Evolutionary conservation across 1,140 invertebrate genomes (phyloP), one percentile per base, ranked within the genome.

Genomic region (Drosophila yakuba): DNA sequence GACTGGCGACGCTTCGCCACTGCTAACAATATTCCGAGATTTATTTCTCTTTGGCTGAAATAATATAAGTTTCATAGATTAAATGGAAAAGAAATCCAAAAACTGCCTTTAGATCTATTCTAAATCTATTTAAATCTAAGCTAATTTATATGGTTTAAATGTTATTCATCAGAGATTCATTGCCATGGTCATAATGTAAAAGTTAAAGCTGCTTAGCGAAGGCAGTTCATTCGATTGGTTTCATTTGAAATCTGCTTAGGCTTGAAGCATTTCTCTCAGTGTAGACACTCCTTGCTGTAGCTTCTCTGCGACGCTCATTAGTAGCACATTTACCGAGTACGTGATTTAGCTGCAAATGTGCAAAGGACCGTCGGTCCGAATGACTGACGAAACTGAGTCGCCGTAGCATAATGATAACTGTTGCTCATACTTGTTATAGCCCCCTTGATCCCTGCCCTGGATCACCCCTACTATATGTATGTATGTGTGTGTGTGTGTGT

Each of bases 331-430:
- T 88, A 76, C 41, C 63, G 66, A 69, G 72, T 88, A 88, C 83
- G 83, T 88, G 83, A 88, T 88, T 88, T 80, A 88, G 84, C 79
- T 88, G 83, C 83, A 88, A 88, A 88, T 88, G 79, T 83, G 69
- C 61, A 84, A 78, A 79, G 48, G 76, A 74, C 56, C 74, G 7
- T 17, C 15, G 35, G 59, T 14, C 35, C 39, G 28, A 41, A n/a
- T 10, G 28, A 39, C 17, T 44, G 32, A 15, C 36, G 39, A 39
- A 39, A 28, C 32, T 36, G 20, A 32, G 15, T 35, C 50, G 38
- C 38, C 55, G 39, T 14, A 28, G 68, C 62, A 78, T 60, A 78
- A 74, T 60, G 71, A 74, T 75, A 83, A 76, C 80, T 84, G 72
- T 84, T 84, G 80, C 80, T 84, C 28, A 12, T 64, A 39, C 57